Evolutionary conservation across 64 coral and sea anemone genomes (phyloP).

Genomic region (Dendrophyllia cribrosa): DNA sequence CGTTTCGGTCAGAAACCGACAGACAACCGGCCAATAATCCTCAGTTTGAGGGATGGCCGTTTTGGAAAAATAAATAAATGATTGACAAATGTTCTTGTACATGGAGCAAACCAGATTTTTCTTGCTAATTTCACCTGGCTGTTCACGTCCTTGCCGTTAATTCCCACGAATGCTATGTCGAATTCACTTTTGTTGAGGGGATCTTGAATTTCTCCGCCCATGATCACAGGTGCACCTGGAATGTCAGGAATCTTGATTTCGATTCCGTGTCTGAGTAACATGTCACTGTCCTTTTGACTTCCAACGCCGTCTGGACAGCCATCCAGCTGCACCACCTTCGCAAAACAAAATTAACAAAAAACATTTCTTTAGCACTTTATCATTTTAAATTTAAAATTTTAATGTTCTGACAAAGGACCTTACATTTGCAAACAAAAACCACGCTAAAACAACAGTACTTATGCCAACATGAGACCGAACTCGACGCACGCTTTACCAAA

Average conservation of each 20-base stretch:
- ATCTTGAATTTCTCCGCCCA: not conserved
- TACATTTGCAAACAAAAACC: no score
- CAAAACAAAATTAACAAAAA: not conserved
- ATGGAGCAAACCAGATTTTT: constrained; percentile 10
- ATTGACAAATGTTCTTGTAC: no score
- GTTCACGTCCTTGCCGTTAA: not conserved
- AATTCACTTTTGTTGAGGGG: not conserved
- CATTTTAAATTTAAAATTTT: not conserved
- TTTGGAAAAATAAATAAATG: no score
- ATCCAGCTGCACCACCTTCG: not conserved
- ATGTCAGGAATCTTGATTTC: not conserved
- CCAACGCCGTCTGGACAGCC: not conserved
- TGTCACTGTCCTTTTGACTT: not conserved
- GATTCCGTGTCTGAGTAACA: not conserved
- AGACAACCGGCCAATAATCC: no score
- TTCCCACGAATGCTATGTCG: not conserved
- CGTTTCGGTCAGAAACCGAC: no score
- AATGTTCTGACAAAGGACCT: not conserved
- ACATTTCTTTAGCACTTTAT: not conserved
- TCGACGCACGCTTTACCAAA: no score
- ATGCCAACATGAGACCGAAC: no score
- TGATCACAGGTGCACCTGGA: not conserved
- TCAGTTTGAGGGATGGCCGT: no score
- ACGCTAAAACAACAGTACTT: no score
- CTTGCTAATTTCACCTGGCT: not conserved